Evolutionary conservation across 2,797 vertebrate species (phyloP).

Genomic region (Spondyliosoma cantharus): DNA sequence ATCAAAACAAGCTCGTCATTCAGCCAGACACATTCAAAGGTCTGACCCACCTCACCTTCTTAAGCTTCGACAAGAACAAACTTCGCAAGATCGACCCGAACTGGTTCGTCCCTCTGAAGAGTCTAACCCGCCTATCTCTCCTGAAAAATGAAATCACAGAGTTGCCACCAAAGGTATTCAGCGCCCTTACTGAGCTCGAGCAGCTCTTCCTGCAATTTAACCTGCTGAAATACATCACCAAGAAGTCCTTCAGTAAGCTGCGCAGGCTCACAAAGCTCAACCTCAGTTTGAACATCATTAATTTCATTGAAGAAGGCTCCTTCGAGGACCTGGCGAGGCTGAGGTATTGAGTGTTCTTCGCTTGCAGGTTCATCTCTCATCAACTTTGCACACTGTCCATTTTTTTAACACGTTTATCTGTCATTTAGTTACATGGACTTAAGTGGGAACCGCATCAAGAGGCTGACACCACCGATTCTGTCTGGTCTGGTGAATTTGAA

Average conservation of each 20-base stretch:
- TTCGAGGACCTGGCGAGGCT: conserved; percentile 41
- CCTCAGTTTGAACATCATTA: conserved; percentile 54
- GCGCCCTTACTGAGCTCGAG: conserved; percentile 23
- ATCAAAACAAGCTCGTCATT: conserved; percentile 12
- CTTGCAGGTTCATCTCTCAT: not conserved
- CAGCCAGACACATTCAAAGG: conserved; percentile 19
- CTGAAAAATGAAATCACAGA: conserved; percentile 40
- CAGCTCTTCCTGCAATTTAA: conserved; percentile 56
- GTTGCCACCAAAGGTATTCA: conserved; percentile 25
- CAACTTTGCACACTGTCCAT: not conserved
- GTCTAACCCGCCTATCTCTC: conserved; percentile 26
- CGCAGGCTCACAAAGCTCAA: conserved; percentile 23
- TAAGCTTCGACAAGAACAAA: conserved; percentile 33
- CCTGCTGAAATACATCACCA: conserved; percentile 49
- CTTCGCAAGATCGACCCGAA: conserved; percentile 13
- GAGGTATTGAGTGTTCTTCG: conserved; percentile 13
- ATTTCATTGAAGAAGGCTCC: conserved; percentile 40
- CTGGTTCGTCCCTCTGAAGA: conserved; percentile 46
- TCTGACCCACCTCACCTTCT: conserved; percentile 19
- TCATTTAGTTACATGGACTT: conserved; percentile 45
- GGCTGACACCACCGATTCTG: conserved; percentile 47
- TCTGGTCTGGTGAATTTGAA: conserved; percentile 33
- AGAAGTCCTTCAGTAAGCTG: conserved; percentile 41
- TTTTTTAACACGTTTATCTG: not conserved
- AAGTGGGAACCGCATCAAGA: conserved; percentile 57